Base-by-base conservation (phyloP, 2,113 vertebrate genomes). In the Hyperopisus bebe region DNA sequence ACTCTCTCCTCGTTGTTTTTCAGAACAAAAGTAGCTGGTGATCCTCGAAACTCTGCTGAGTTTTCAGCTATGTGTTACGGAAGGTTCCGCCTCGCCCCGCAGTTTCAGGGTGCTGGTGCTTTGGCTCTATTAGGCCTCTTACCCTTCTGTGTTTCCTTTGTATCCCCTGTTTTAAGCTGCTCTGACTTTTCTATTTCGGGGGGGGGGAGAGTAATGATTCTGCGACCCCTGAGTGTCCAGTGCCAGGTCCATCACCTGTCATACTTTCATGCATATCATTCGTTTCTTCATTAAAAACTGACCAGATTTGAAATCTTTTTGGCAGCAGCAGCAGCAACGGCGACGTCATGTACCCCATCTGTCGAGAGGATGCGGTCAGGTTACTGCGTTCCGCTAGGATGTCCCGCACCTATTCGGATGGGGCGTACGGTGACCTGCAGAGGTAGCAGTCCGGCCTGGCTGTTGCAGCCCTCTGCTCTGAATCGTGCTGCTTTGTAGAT, bases 351-450 rank as follows among this genome's bases (percentile, higher is more conserved):
- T 96, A 96, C 92, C 97, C 97, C 48, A 92, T 97, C 2, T 97
- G 96, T 94, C 96, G 96, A 27, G 97, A 98, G 93, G 97, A 98
- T 15, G 97, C 97, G 21, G 94, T 98, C 93, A 95, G 96, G 92
- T 94, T 98, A 39, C 96, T 98, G 88, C 94, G 94, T 89, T 96
- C 96, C 89, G 95, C 94, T 94, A 97, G 93, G 93, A 95, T 96
- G 94, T 94, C 94, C 90, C 92, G 95, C 91, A 94, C 94, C 17
- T 94, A 94, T 91, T 97, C 96, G 89, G 95, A 98, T 88, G 95
- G 94, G 92, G 93, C 93, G 88, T 95, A 93, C 91, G 92, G 91
- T 96, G 96, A 96, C 90, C 91, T 94, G 51, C 95, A 97, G 93
- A 97, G 95, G 96, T 97, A 95, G 93, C 93, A 92, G 5, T 92